Conservation (phyloP, 2,888 invertebrate genomes). For the Hydroisotoma schaefferi region DNA sequence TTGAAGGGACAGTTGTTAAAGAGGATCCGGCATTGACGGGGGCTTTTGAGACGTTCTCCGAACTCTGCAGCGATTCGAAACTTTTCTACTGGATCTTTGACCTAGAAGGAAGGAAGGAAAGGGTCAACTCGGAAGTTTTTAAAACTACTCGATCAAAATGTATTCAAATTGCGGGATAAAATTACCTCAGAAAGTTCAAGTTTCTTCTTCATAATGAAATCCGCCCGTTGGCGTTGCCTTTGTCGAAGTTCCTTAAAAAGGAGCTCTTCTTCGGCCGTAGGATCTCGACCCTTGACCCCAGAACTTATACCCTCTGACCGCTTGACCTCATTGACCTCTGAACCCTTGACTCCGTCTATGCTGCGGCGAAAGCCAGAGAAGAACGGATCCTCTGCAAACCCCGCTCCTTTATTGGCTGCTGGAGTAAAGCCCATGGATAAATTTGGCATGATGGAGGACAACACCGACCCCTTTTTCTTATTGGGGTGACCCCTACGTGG, state of each 20-base stretch:
- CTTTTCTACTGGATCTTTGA: constrained; percentile 28
- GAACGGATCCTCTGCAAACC: constrained; percentile 41
- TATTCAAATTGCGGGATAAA: background rate
- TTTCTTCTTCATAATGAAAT: constrained; percentile 22
- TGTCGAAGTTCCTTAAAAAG: constrained; percentile 14
- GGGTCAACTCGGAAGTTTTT: background rate
- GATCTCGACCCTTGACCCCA: background rate
- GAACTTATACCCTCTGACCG: too few relatives aligned
- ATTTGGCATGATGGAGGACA: constrained; percentile 20
- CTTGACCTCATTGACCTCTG: constrained; percentile 1
- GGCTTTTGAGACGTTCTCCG: constrained; percentile 29
- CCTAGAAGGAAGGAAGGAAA: constrained; percentile 7
- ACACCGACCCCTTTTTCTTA: background rate
- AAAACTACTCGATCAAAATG: background rate
- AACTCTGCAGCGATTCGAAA: constrained; percentile 38
- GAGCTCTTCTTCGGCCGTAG: background rate
- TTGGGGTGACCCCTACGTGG: background rate
- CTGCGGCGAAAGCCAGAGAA: constrained; percentile 36
- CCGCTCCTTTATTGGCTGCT: constrained; percentile 11
- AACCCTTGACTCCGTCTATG: constrained; percentile 10
- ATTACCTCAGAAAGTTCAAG: constrained; percentile 15
- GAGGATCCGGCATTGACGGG: constrained; percentile 41
- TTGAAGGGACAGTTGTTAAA: constrained; percentile 40
- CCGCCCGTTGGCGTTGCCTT: constrained; percentile 12
- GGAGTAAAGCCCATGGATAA: constrained; percentile 25